Base-by-base conservation (phyloP, 2,888 invertebrate genomes). In the Drosophila pegasa region DNA sequence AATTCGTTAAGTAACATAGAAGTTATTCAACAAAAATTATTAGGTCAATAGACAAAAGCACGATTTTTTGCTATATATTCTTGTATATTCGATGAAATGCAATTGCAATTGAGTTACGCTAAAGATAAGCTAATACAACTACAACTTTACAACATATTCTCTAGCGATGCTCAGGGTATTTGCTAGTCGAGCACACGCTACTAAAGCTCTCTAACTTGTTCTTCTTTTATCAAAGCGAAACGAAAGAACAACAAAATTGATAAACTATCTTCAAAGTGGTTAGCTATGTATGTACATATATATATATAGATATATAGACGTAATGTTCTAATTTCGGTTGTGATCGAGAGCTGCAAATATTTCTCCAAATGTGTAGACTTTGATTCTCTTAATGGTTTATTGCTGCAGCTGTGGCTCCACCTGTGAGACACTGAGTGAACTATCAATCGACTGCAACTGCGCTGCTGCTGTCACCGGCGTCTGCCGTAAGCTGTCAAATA, bases 281-380 rank as follows among this genome's bases (percentile, higher is more conserved):
- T 58, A 61, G 41, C 69, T 51, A 37, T 20, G 14, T 35, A 20
- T 20, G 2, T 43, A 71, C 80, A 35, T 35, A n/a, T 3, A 33
- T 43, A 14, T 7, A n/a, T 22, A 3, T 33, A 31, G 33, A 22
- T 33, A 6, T 38, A 29, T 29, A 6, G 29, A 70, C 81, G 81
- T 81, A 81, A 81, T 84, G 69, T 81, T 81, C 85, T 81, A 81
- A 75, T 63, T 85, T 81, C 51, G 69, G 71, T 55, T 76, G 50
- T 72, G 72, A 76, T 76, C 59, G 57, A 61, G 22, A 38, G 55
- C 29, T 35, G 37, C 63, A n/a, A 52, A 58, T 43, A 50, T 68
- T 62, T 41, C 38, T 52, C 35, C 16, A 38, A 20, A 16, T 52
- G 43, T 27, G 29, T 69, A n/a, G 41, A 64, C 38, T 58, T 74